Conservation (phyloP, 2,113 vertebrate species). For the Ptyas mucosa region DNA sequence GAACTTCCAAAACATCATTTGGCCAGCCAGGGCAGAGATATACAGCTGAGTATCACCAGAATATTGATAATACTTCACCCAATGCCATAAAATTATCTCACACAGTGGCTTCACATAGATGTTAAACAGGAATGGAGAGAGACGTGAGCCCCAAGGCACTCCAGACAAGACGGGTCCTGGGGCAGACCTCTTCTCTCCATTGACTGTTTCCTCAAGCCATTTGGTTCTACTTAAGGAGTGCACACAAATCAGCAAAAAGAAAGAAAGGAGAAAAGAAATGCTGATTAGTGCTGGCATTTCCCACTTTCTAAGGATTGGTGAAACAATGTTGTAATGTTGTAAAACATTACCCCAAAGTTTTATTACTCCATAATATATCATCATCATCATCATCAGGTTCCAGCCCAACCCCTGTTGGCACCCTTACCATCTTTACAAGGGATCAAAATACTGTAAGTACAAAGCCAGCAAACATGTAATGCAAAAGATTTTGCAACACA, state of each 20-base stretch:
- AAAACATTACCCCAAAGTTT: not conserved
- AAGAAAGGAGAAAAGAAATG: not conserved
- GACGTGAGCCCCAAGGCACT: not conserved
- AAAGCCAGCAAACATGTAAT: not conserved
- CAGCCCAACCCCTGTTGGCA: not conserved
- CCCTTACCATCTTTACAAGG: not conserved
- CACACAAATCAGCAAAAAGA: not conserved
- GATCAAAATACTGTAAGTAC: not conserved
- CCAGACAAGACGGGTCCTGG: not conserved
- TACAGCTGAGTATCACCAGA: not conserved
- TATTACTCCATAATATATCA: not conserved
- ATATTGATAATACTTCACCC: not conserved
- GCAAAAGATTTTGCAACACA: not conserved
- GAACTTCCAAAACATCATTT: not conserved
- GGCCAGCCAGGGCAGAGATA: not conserved
- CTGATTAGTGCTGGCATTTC: not conserved
- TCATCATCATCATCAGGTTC: not conserved
- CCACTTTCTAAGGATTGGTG: not conserved
- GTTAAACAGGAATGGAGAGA: not conserved
- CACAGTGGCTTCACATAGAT: not conserved
- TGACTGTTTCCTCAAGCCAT: not conserved
- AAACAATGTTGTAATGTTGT: not conserved
- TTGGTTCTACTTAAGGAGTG: not conserved
- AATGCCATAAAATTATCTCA: not conserved
- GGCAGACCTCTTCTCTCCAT: not conserved